These are phyloP conservation scores for Sphaeramia orbicularis DNA, from an alignment of 2,797 vertebrate species.

Conservation along the genomic window DNA sequence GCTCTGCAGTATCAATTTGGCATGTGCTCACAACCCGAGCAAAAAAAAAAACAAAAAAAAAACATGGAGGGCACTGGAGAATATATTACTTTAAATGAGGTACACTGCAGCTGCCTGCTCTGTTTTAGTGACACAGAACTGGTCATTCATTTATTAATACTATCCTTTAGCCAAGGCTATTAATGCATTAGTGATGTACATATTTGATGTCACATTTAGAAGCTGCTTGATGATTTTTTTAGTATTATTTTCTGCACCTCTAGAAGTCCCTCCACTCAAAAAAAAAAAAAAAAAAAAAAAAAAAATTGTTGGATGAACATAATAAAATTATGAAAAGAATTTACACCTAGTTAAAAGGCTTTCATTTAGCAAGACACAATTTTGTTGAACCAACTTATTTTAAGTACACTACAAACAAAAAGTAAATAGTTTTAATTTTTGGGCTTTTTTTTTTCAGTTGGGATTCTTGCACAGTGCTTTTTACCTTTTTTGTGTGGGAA, in stretches of 20 bases:
- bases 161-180: not conserved
- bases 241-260: too few relatives aligned
- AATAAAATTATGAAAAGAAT: constrained; percentile 1
- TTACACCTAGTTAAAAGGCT: constrained; percentile 1
- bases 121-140: constrained; percentile 18
- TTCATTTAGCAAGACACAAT: too few relatives aligned
- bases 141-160: constrained; percentile 20
- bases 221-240: not conserved
- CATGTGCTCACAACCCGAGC: constrained; percentile 46
- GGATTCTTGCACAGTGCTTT: too few relatives aligned
- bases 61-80: constrained; percentile 21
- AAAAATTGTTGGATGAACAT: too few relatives aligned
- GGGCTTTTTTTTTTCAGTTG: too few relatives aligned
- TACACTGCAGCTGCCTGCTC: constrained; percentile 36
- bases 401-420: too few relatives aligned
- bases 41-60: too few relatives aligned
- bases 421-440: too few relatives aligned
- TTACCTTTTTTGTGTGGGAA: too few relatives aligned
- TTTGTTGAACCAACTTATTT: too few relatives aligned
- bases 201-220: constrained; percentile 6
- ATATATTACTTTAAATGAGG: constrained; percentile 35
- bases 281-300: too few relatives aligned
- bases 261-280: too few relatives aligned
- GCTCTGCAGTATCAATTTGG: constrained; percentile 20
- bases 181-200: not conserved